These are phyloP conservation scores for Phrixothrix hirtus DNA, from an alignment of 2,888 invertebrate species.

Conservation along the genomic window DNA sequence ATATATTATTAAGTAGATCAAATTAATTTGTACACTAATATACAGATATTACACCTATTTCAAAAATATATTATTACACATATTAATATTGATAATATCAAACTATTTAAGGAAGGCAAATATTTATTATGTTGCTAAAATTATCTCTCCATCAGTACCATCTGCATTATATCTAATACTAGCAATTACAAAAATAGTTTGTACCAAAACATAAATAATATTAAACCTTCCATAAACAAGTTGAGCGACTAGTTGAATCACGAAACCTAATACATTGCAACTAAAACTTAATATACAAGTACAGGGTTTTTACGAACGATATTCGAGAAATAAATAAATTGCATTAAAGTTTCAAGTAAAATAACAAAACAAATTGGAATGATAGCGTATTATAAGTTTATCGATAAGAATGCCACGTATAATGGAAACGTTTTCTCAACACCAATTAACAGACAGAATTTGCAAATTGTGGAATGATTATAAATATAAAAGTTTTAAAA, in stretches of 20 bases:
- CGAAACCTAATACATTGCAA: conserved; percentile 47
- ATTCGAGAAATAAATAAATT: conserved; percentile 12
- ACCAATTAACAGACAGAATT: conserved; percentile 4
- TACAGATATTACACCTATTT: conserved; percentile 43
- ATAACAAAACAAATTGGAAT: conserved; percentile 15
- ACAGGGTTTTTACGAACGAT: conserved; percentile 10
- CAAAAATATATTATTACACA: conserved; percentile 38
- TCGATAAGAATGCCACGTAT: conserved; percentile 12
- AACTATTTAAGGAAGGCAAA: conserved; percentile 26
- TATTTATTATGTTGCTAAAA: conserved; percentile 18
- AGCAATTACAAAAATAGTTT: conserved; percentile 40
- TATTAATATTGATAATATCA: conserved; percentile 32
- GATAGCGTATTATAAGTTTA: conserved; percentile 1
- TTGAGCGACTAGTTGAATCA: conserved; percentile 55
- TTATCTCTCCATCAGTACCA: conserved; percentile 9
- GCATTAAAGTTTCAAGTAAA: conserved; percentile 4
- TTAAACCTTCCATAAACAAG: conserved; percentile 33
- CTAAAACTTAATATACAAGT: conserved; percentile 29
- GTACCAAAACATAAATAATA: conserved; percentile 31
- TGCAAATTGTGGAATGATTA: conserved; percentile 21
- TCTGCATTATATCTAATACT: conserved; percentile 36
- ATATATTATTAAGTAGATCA: conserved; percentile 38
- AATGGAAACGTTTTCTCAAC: conserved; percentile 10
- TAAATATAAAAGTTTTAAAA: conserved; percentile 14
- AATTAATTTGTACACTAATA: conserved; percentile 51